Evolutionary conservation across 2,888 invertebrate genomes (phyloP).

Genomic region (Ophion slaviceki): DNA sequence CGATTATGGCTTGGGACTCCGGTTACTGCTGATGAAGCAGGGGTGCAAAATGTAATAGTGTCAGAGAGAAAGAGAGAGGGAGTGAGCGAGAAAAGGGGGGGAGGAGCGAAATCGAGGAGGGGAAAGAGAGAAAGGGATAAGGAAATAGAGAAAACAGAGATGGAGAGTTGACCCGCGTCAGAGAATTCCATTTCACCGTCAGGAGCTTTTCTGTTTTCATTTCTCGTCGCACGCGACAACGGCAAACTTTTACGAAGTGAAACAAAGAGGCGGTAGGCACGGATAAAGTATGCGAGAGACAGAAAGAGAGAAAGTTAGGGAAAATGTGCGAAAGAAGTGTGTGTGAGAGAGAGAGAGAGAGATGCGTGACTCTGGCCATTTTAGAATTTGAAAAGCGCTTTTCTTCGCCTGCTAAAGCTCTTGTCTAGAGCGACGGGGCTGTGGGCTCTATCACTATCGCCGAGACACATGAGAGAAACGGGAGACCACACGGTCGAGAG

Average conservation of each 20-base stretch:
- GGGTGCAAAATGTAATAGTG: too few relatives aligned
- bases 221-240: conserved; percentile 39
- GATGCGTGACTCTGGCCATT: conserved; percentile 57
- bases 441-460: conserved; percentile 29
- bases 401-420: conserved; percentile 46
- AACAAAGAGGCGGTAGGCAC: conserved; percentile 48
- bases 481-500: neutral
- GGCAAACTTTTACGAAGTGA: conserved; percentile 52
- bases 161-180: conserved; percentile 30
- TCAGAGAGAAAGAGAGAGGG: neutral
- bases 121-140: conserved; percentile 7
- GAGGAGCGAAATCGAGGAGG: neutral
- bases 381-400: conserved; percentile 64
- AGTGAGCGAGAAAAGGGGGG: too few relatives aligned
- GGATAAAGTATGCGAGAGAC: neutral
- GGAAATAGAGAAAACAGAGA: neutral
- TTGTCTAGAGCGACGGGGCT: conserved; percentile 20
- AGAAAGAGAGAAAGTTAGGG: neutral
- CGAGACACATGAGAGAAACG: conserved; percentile 14
- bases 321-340: neutral
- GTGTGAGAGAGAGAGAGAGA: conserved; percentile 21
- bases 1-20: conserved; percentile 4
- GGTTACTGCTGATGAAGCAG: neutral
- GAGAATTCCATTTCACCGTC: conserved; percentile 37
- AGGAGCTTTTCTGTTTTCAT: conserved; percentile 55